Evolutionary conservation across 2,797 vertebrate genomes (phyloP), one percentile per base, ranked within the genome.

Genomic region (Miichthys miiuy): DNA sequence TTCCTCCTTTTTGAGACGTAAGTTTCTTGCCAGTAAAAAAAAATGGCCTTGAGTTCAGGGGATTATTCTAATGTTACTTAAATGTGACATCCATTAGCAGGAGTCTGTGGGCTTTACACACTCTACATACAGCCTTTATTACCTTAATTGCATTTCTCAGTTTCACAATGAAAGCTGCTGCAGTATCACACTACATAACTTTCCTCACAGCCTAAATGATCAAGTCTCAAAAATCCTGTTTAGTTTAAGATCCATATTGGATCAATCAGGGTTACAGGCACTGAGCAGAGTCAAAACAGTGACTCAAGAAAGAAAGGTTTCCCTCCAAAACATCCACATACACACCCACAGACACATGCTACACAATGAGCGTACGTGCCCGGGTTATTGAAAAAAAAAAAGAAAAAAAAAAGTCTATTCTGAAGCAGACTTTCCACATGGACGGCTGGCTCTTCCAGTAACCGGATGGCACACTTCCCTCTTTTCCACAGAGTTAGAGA

Each of bases 401-500:
- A 73, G 9, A 34, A 34, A 34, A 34, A 34, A 30, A 76, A n/a
- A n/a, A n/a, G 56, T 68, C 81, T 81, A 56, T 65, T 80, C 71
- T 82, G 74, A 86, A 88, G 82, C 84, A 86, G 79, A 89, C 68
- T 88, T 89, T 84, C 86, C 79, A 81, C 81, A 85, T 74, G 71
- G 82, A 62, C 47, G 57, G 51, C 57, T 87, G 75, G 72, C 79
- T 84, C 72, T 91, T 91, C 88, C 88, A 87, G 86, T 84, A 89
- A 87, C 30, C 66, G 58, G 74, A 88, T 93, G 90, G 89, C 83
- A 91, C 54, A 57, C 60, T 69, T 77, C 69, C 61, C 79, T 81
- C 46, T 74, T 82, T 88, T 87, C 83, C 78, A 77, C 25, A 11
- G 55, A 81, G 41, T 56, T 21, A 69, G 60, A 81, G 51, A 82